These are phyloP conservation scores for Python bivittatus DNA, from an alignment of 2,113 vertebrate species.

Conservation along the genomic window DNA sequence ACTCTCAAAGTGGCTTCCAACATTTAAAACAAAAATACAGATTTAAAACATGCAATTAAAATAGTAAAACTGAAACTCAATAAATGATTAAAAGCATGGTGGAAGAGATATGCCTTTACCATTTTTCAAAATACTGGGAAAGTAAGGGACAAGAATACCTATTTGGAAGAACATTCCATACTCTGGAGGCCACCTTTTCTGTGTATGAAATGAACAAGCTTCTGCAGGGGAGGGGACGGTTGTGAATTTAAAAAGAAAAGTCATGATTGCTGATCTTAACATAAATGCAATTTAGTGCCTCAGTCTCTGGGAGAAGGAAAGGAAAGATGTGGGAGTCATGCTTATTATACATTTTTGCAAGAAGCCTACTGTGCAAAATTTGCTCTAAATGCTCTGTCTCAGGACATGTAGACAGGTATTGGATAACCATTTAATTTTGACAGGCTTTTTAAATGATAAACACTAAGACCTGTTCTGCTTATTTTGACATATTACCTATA, in stretches of 20 bases:
- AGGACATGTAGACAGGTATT: background rate
- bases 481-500: background rate
- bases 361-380: background rate
- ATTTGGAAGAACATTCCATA: background rate
- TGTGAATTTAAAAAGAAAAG: background rate
- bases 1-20: background rate
- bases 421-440: background rate
- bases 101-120: background rate
- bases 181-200: background rate
- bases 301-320: background rate
- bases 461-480: background rate
- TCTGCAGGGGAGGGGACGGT: background rate
- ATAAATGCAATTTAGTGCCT: background rate
- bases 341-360: background rate
- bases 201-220: background rate
- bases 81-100: background rate
- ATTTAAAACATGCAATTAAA: background rate
- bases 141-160: background rate
- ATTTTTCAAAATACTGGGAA: background rate
- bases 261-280: background rate
- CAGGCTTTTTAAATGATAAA: background rate
- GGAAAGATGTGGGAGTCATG: accelerated
- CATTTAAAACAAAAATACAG: background rate
- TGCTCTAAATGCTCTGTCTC: background rate
- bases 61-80: background rate